Base-by-base conservation (phyloP, 2,888 invertebrate genomes). In the Sylvicola cinctus region DNA sequence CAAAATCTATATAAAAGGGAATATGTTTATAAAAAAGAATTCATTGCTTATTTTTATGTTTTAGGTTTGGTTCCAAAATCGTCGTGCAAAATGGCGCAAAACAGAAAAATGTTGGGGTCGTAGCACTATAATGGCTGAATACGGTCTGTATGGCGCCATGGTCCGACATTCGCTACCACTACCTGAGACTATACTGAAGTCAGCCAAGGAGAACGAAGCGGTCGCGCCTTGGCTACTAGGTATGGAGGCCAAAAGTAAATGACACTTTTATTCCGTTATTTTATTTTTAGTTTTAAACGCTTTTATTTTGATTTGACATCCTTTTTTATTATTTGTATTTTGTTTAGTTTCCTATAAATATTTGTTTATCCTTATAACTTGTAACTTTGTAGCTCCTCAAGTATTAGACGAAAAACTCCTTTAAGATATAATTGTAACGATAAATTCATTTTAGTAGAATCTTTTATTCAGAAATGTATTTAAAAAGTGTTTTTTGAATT, bases 31-130 rank as follows among this genome's bases (percentile, higher is more conserved):
- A n/a, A n/a, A n/a, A n/a, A n/a, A n/a, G n/a, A n/a, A n/a, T n/a
- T n/a, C n/a, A n/a, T n/a, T n/a, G n/a, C n/a, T n/a, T n/a, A n/a
- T n/a, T n/a, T n/a, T n/a, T n/a, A n/a, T n/a, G n/a, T 65, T 65
- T 2, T 67, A 98, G 96, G 96, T 98, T 36, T 98, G 96, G 96
- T 98, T 58, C 48, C 58, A 58, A 66, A 98, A 98, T 62, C 73
- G 96, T 16, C 70, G 96, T 30, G 96, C 96, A 49, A 96, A 96
- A 57, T 98, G 96, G 96, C 77, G 96, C 41, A 98, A 98, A 61
- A 98, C 96, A 35, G 96, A 98, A 63, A 98, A 98, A 57, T 95
- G 93, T 46, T 98, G 98, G 98, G 98, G 98, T 32, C 71, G 91
- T 48, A 90, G 91, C 53, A 96, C 96, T 46, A 98, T 96, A 54